Evolutionary conservation across 2,888 invertebrate genomes (phyloP).

Genomic region (Philaethria dido): DNA sequence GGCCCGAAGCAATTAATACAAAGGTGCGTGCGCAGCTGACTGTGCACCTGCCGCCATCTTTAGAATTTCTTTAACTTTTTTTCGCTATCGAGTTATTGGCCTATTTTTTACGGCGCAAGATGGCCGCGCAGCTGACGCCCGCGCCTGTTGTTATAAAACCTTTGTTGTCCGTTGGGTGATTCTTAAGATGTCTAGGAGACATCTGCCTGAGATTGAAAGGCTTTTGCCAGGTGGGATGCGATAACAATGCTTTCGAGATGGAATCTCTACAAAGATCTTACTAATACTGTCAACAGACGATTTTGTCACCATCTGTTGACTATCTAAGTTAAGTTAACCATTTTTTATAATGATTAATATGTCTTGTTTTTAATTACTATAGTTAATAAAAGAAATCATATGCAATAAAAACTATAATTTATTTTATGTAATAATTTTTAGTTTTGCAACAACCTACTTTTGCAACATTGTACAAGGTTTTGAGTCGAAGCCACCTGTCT

Average conservation of each 20-base stretch:
- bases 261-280: slow-evolving; percentile 13
- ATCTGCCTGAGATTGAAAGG: slow-evolving; percentile 67
- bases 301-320: slow-evolving; percentile 1
- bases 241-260: slow-evolving; percentile 19
- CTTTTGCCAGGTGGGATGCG: slow-evolving; percentile 62
- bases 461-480: slow-evolving; percentile 45
- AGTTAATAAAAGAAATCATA: too few relatives aligned
- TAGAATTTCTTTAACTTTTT: slow-evolving; percentile 77
- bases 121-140: slow-evolving; percentile 75
- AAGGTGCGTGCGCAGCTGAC: slow-evolving; percentile 82
- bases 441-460: slow-evolving; percentile 33
- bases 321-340: background rate
- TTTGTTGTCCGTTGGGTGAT: slow-evolving; percentile 57
- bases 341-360: background rate
- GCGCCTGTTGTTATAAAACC: slow-evolving; percentile 58
- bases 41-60: slow-evolving; percentile 79
- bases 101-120: slow-evolving; percentile 83
- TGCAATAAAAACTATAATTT: too few relatives aligned
- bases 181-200: slow-evolving; percentile 67
- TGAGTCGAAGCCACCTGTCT: slow-evolving; percentile 47
- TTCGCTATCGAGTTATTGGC: slow-evolving; percentile 81
- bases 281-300: background rate
- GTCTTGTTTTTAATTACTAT: background rate
- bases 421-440: too few relatives aligned
- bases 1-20: slow-evolving; percentile 72